phyloP scores from a whole-genome alignment of 35 echinoderm and acorn worm species.

The Amphiura filiformis region DNA sequence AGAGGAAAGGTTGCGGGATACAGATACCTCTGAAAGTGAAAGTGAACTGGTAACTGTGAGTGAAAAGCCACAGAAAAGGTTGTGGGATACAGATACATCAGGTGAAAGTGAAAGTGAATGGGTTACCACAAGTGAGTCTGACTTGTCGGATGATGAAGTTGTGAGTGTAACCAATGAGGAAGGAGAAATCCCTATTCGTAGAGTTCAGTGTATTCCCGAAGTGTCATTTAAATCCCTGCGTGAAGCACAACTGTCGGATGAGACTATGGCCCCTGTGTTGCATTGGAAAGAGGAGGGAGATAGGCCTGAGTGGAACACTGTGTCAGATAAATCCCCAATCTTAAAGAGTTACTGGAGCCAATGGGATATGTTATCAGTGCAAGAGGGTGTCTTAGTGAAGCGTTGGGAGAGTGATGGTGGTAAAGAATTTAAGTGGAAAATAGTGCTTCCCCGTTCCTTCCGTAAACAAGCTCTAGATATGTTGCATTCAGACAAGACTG shows the following conservation, averaged over 20 bases:
- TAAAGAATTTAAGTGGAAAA: not conserved
- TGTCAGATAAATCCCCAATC: slow-evolving; percentile 19
- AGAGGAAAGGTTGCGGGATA: too few relatives aligned
- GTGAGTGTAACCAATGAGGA: too few relatives aligned
- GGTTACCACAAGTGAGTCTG: too few relatives aligned
- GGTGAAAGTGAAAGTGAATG: too few relatives aligned
- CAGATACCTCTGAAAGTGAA: too few relatives aligned
- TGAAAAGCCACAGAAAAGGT: too few relatives aligned
- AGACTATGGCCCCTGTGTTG: too few relatives aligned
- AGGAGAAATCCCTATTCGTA: too few relatives aligned
- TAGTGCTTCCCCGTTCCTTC: slow-evolving; percentile 27
- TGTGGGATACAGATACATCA: too few relatives aligned
- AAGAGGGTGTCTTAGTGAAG: slow-evolving; percentile 28
- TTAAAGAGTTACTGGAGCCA: slow-evolving; percentile 44
- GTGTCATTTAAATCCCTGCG: not conserved
- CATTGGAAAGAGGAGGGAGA: not conserved
- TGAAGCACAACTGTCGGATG: not conserved
- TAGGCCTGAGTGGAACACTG: slow-evolving; percentile 11
- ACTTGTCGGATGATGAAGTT: too few relatives aligned
- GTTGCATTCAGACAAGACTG: slow-evolving; percentile 24
- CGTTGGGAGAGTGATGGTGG: slow-evolving; percentile 54
- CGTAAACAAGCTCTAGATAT: slow-evolving; percentile 17
- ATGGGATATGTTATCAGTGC: too few relatives aligned
- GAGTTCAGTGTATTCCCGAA: not conserved
- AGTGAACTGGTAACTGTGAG: too few relatives aligned